Conservation (phyloP, 2,888 invertebrate species). For the Diabrotica balteata region DNA sequence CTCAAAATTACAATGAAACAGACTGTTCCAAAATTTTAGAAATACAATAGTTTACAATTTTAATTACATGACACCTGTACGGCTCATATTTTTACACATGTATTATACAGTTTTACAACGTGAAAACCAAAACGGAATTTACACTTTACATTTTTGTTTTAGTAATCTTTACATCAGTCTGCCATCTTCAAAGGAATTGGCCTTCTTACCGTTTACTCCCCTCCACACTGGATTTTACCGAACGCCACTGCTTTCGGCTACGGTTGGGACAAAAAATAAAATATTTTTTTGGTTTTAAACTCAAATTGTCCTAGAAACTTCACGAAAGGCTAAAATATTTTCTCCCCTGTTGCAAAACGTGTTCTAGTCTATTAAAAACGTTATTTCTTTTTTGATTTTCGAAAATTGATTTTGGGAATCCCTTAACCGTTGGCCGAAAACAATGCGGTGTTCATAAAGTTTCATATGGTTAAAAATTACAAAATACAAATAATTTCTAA, state of each 20-base stretch:
- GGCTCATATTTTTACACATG: constrained; percentile 61
- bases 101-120: constrained; percentile 60
- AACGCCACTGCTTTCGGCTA: constrained; percentile 16
- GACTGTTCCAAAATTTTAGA: constrained; percentile 45
- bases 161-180: constrained; percentile 63
- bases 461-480: constrained; percentile 47
- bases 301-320: no score
- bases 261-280: not conserved
- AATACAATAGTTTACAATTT: constrained; percentile 50
- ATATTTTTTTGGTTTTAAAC: no score
- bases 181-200: constrained; percentile 53
- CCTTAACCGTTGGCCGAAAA: constrained; percentile 23
- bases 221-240: constrained; percentile 43
- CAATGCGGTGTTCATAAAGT: constrained; percentile 13
- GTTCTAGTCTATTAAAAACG: no score
- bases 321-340: no score
- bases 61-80: constrained; percentile 43
- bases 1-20: constrained; percentile 42
- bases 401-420: not conserved
- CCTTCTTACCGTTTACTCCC: constrained; percentile 51
- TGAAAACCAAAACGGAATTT: constrained; percentile 60
- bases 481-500: constrained; percentile 53
- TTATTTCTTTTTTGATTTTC: no score
- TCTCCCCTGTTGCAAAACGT: no score
- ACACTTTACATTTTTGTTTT: constrained; percentile 62